Evolutionary conservation across 1,140 invertebrate species (phyloP).

Genomic region (Steinernema feltiae): DNA sequence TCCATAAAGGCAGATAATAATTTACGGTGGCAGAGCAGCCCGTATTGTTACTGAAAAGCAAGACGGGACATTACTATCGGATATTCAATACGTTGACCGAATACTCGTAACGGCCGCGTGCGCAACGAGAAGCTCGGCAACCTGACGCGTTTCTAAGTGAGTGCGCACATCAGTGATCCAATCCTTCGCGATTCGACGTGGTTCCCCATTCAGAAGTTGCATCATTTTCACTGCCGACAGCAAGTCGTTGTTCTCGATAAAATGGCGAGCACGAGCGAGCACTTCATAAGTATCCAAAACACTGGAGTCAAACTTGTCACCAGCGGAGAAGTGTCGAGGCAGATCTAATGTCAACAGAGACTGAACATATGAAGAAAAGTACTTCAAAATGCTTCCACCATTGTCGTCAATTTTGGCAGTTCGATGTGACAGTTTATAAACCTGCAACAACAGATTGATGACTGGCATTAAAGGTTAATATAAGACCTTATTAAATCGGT

Average conservation of each 20-base stretch:
- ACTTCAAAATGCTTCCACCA: constrained; percentile 70
- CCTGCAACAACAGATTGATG: background rate
- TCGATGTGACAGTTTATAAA: constrained; percentile 60
- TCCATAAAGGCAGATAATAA: background rate
- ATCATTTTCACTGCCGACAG: background rate
- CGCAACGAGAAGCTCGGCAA: constrained; percentile 75
- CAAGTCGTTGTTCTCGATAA: constrained; percentile 78
- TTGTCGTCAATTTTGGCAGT: constrained; percentile 77
- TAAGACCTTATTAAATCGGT: constrained; percentile 73
- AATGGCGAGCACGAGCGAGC: constrained; percentile 74
- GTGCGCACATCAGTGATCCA: constrained; percentile 26
- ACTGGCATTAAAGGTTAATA: constrained; percentile 42
- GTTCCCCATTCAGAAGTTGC: background rate
- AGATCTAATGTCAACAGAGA: constrained; percentile 62
- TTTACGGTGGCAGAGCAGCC: too few species aligned
- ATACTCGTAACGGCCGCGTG: constrained; percentile 66
- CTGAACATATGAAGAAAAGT: constrained; percentile 81
- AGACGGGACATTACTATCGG: too few species aligned
- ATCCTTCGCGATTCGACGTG: constrained; percentile 10
- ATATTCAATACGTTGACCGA: constrained; percentile 48
- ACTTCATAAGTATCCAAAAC: constrained; percentile 77
- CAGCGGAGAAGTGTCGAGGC: constrained; percentile 58
- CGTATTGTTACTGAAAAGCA: too few species aligned
- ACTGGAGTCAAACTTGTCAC: constrained; percentile 60
- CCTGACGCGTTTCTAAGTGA: constrained; percentile 69